These are phyloP conservation scores for Agelas oroides DNA, from an alignment of 37 sponge, comb jelly and placozoan species.

Conservation along the genomic window DNA sequence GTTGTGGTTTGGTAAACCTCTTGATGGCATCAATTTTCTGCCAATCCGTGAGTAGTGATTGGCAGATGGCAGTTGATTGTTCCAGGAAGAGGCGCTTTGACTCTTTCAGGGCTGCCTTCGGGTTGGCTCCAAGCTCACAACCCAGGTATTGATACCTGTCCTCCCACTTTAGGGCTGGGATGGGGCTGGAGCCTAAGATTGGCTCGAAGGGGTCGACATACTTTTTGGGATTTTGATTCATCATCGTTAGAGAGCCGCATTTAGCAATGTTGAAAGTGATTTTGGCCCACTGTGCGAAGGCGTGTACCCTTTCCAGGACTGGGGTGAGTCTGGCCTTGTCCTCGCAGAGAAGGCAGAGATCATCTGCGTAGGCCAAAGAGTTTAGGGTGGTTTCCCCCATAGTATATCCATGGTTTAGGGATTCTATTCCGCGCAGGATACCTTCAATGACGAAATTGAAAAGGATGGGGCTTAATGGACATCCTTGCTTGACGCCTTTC, in stretches of 20 bases:
- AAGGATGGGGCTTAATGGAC: constrained; percentile 20
- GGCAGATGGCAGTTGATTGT: not conserved
- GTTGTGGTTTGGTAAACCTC: constrained; percentile 17
- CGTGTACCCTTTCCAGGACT: not conserved
- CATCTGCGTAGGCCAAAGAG: too few species aligned
- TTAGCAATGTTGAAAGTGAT: constrained; percentile 21
- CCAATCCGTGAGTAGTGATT: constrained; percentile 43
- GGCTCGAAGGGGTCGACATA: constrained; percentile 13
- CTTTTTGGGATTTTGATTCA: not conserved
- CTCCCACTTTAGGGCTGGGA: constrained; percentile 20
- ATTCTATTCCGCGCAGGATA: too few species aligned
- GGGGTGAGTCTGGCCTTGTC: too few species aligned
- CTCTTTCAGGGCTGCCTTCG: not conserved
- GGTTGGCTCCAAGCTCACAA: not conserved
- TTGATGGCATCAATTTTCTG: constrained; percentile 63
- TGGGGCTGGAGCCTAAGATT: constrained; percentile 2
- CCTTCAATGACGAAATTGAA: constrained; percentile 17
- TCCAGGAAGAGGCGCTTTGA: not conserved
- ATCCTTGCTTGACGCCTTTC: constrained; percentile 17
- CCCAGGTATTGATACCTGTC: constrained; percentile 42
- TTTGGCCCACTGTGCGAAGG: not conserved
- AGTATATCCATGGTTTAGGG: too few species aligned
- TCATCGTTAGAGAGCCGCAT: constrained; percentile 28
- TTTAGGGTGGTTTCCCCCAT: too few species aligned
- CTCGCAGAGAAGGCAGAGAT: too few species aligned